A percentile compares a stretch with the other conserved stretches of the same genome.
These are phyloP conservation scores for Takifugu bimaculatus DNA, from an alignment of 2,113 vertebrate species.

Conservation along the genomic window DNA sequence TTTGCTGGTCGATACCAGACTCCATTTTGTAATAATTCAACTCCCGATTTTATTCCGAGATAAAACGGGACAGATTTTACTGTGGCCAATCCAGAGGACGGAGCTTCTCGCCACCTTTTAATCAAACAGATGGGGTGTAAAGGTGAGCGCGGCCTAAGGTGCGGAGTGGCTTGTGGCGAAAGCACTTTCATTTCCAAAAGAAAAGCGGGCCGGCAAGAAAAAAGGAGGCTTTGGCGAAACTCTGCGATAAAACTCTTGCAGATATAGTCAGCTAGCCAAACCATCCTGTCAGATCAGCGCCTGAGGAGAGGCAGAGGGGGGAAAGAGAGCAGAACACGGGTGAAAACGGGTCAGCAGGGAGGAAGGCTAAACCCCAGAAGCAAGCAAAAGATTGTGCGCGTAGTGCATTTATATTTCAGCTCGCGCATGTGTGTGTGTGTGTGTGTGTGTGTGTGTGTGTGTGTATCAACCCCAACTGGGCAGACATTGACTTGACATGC, in stretches of 20 bases:
- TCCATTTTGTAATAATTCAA: constrained; percentile 52
- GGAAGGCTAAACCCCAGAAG: constrained; percentile 74
- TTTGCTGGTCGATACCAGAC: constrained; percentile 41
- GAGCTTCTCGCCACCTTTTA: constrained; percentile 45
- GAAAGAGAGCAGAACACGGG: constrained; percentile 64
- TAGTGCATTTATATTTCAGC: constrained; percentile 56
- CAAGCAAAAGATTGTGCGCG: constrained; percentile 62
- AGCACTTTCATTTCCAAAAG: constrained; percentile 51
- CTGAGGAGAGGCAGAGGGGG: constrained; percentile 52
- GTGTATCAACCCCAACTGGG: constrained; percentile 77
- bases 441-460: constrained; percentile 30
- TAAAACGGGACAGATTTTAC: constrained; percentile 52
- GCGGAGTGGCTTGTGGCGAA: constrained; percentile 25
- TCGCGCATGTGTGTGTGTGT: constrained; percentile 40
- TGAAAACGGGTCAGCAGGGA: constrained; percentile 67
- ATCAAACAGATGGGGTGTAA: constrained; percentile 51
- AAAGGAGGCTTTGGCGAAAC: constrained; percentile 19
- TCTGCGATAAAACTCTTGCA: constrained; percentile 60
- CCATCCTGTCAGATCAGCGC: constrained; percentile 64
- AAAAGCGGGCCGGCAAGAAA: constrained; percentile 35
- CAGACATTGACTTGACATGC: constrained; percentile 83
- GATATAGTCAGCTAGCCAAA: constrained; percentile 66
- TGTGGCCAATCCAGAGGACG: constrained; percentile 55
- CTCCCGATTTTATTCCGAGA: constrained; percentile 60
- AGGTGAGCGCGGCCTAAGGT: constrained; percentile 38